A percentile compares a stretch with the other conserved stretches of the same genome.
Conservation (phyloP, 2,113 vertebrate genomes). For the Oncorhynchus tshawytscha region DNA sequence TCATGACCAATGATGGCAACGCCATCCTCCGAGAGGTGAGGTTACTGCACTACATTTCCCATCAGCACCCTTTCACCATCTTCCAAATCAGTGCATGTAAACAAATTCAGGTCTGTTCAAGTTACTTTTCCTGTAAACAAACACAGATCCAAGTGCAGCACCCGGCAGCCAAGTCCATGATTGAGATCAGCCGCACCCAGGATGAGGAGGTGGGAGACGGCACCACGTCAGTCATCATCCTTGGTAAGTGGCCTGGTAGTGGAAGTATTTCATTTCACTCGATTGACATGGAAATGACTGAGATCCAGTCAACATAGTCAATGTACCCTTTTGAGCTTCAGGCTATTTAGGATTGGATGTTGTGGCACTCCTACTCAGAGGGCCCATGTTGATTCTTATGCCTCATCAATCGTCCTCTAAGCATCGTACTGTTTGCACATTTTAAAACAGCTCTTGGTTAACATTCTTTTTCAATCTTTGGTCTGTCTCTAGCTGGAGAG, state of each 20-base stretch:
- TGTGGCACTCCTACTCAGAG: too few relatives aligned
- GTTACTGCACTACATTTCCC: neutral
- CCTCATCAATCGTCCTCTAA: too few relatives aligned
- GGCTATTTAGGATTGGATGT: too few relatives aligned
- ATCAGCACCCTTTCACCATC: neutral
- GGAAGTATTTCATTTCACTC: neutral
- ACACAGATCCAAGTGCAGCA: conserved; percentile 87
- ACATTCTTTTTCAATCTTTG: too few relatives aligned
- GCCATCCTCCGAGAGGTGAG: conserved; percentile 85
- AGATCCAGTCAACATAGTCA: neutral
- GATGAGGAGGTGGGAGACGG: conserved; percentile 90
- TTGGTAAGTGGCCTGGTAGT: conserved; percentile 68
- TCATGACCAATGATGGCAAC: conserved; percentile 93
- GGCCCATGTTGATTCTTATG: too few relatives aligned
- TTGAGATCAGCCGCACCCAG: conserved; percentile 89
- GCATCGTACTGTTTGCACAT: too few relatives aligned
- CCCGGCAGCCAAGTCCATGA: conserved; percentile 89
- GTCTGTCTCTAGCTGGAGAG: conserved; percentile 75
- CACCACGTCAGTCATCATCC: conserved; percentile 89
- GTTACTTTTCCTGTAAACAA: neutral
- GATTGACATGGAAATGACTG: neutral
- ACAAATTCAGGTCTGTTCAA: neutral
- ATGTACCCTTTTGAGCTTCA: too few relatives aligned
- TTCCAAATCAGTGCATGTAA: too few relatives aligned
- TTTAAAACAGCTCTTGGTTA: too few relatives aligned